Conservation (phyloP, 2,797 vertebrate species). For the Lagorchestes hirsutus region DNA sequence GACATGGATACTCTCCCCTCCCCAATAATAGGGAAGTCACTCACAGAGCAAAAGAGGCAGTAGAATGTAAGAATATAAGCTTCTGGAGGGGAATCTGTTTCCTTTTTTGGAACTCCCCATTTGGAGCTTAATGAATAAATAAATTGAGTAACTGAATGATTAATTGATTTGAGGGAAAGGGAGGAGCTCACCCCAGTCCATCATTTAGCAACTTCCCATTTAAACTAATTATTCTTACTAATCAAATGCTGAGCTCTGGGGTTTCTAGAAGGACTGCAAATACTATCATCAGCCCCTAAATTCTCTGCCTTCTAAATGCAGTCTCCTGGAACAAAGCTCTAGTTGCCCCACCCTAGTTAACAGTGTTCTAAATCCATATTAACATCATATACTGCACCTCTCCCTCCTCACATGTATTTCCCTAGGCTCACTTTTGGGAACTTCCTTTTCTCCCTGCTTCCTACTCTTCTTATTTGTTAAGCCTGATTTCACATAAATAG, state of each 20-base stretch:
- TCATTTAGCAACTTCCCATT: not conserved
- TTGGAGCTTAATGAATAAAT: not conserved
- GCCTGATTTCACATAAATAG: not conserved
- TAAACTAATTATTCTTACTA: not conserved
- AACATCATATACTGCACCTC: not conserved
- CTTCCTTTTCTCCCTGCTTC: not conserved
- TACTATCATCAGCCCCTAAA: not conserved
- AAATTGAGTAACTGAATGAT: not conserved
- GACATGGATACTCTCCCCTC: not conserved
- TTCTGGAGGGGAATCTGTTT: not conserved
- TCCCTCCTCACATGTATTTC: not conserved
- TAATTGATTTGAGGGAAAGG: not conserved
- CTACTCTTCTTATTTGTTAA: not conserved
- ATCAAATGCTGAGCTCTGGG: not conserved
- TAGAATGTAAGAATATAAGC: not conserved
- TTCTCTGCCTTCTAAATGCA: not conserved
- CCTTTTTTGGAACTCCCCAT: not conserved
- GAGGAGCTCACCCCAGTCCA: not conserved
- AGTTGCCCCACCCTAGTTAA: not conserved
- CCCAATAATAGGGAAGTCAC: not conserved
- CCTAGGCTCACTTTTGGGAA: not conserved
- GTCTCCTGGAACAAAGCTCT: not conserved
- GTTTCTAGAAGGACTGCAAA: not conserved
- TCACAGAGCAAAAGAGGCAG: not conserved
- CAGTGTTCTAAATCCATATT: not conserved